A percentile compares a stretch with the other conserved stretches of the same genome.
These are phyloP conservation scores for human DNA, from an alignment of 2,113 vertebrate species.

Conservation along the genomic window GRCh38 chr15:57856001-57856500, in stretches of 20 bases:
- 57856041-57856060: not conserved
- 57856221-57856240: not conserved
- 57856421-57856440: too few species aligned
- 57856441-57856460: not conserved
- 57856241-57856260: not conserved
- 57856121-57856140: not conserved
- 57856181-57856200: not conserved
- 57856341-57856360: not conserved
- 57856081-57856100: not conserved
- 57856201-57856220: not conserved
- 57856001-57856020: not conserved
- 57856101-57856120: not conserved
- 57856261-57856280: not conserved
- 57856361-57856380: not conserved
- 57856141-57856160: accelerated
- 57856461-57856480: not conserved
- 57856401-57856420: not conserved
- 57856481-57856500: not conserved
- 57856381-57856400: not conserved
- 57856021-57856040: not conserved
- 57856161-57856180: not conserved
- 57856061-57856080: not conserved
- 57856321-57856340: not conserved
- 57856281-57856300: not conserved
- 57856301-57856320: not conserved